Evolutionary conservation across 37 sponge, comb jelly and placozoan genomes (phyloP), one percentile per base, ranked within the genome.

Genomic region (Tethya wilhelma): DNA sequence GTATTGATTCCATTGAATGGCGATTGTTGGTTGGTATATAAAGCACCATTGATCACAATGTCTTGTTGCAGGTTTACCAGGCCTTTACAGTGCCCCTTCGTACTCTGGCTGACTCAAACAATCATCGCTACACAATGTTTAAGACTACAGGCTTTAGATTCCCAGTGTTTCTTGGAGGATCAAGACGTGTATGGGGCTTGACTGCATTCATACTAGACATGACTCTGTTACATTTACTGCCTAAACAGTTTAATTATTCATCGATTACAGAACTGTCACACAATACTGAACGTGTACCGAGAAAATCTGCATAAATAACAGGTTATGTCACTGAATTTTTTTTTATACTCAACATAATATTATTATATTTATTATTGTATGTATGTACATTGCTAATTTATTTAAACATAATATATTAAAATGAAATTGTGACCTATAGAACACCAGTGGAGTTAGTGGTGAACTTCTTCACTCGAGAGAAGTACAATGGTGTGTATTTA

Each of bases 391-490:
- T 49, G 53, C 53, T 60, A 7, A 60, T 8, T 60, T 60, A 29
- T n/a, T 60, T 19, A 60, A 8, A 67, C 28, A 36, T 49, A 49
- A 49, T 17, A 49, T 49, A 19, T 49, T 49, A 49, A 11, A 49
- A 49, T 19, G 17, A 49, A 49, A 49, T 19, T 49, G 22, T 22
- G n/a, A 60, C 22, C 12, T 7, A 49, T 14, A 85, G 62, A 3
- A 80, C 30, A 31, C 89, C 64, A 0, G 33, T 36, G 29, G 71
- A 69, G 44, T 53, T 83, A 0, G 30, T 44, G 49, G 89, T 63
- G 69, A 76, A 92, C 26, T 80, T 83, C 70, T 79, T 87, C 28
- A 92, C 93, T 1, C 84, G 74, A 11, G 93, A 93, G 79, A 93
- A 93, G 77, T 71, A 77, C 33, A 85, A 80, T 36, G 93, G 82